Percentiles rank a stretch among this genome's conserved stretches.
Conservation (phyloP, 2,113 vertebrate genomes). For the Phylloscopus whistleri region DNA sequence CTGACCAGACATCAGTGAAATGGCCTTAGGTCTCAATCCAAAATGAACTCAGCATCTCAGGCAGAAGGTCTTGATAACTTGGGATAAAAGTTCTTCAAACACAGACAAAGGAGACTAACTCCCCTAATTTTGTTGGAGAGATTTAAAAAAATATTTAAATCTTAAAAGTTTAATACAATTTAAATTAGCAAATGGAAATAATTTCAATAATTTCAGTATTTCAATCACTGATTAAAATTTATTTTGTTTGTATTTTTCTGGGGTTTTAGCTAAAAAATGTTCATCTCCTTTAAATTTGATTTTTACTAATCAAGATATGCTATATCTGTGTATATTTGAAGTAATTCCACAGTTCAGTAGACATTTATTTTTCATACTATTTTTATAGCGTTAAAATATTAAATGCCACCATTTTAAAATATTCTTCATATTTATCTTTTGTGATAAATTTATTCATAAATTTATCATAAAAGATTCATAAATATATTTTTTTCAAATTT, state of each 20-base stretch:
- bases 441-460: too few species aligned
- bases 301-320: neutral
- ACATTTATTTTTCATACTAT: neutral
- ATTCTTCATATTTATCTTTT: too few species aligned
- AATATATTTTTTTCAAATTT: neutral
- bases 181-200: neutral
- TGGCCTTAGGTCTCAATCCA: neutral
- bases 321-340: neutral
- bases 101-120: neutral
- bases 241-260: neutral
- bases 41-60: neutral
- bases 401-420: neutral
- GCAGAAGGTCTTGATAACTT: neutral
- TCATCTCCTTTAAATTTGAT: neutral
- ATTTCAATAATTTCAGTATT: neutral
- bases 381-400: neutral
- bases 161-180: neutral
- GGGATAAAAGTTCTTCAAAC: neutral
- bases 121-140: neutral
- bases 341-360: neutral
- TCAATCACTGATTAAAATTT: neutral
- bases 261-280: neutral
- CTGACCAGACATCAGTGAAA: neutral
- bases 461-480: too few species aligned
- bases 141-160: neutral